These are phyloP conservation scores for Chironex yamaguchii DNA, from an alignment of 30 jellyfish, hydroid and myxozoan genomes.

Conservation along the genomic window DNA sequence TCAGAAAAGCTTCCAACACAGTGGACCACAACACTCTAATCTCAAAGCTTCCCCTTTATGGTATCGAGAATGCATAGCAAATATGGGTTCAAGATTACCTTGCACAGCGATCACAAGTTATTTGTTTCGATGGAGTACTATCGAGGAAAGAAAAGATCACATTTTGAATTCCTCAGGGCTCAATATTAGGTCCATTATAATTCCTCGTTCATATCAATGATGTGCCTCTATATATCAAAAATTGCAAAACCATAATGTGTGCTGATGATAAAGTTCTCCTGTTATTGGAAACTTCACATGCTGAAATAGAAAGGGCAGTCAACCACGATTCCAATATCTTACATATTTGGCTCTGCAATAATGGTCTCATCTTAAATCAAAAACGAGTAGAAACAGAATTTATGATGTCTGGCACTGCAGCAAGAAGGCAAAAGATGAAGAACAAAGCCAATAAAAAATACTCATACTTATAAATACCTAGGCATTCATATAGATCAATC, in stretches of 20 bases:
- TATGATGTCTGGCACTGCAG: constrained; percentile 55
- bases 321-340: constrained; percentile 37
- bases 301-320: constrained; percentile 13
- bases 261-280: constrained; percentile 62
- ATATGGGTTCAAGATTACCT: constrained; percentile 50
- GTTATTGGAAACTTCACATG: constrained; percentile 24
- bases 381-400: constrained; percentile 27
- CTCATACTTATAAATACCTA: no score
- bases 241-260: constrained; percentile 25
- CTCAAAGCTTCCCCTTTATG: constrained; percentile 36
- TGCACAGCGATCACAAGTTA: constrained; percentile 40
- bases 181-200: constrained; percentile 38
- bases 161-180: constrained; percentile 64
- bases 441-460: no score
- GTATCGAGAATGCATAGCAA: constrained; percentile 30
- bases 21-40: constrained; percentile 1
- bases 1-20: constrained; percentile 26
- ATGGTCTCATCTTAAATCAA: constrained; percentile 31
- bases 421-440: constrained; percentile 33
- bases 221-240: constrained; percentile 17
- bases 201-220: constrained; percentile 43
- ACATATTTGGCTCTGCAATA: constrained; percentile 48
- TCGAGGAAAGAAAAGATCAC: constrained; percentile 19
- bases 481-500: no score
- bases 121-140: constrained; percentile 37